phyloP scores from a whole-genome alignment of 2,113 vertebrate genomes.

The Danionella cerebrum region DNA sequence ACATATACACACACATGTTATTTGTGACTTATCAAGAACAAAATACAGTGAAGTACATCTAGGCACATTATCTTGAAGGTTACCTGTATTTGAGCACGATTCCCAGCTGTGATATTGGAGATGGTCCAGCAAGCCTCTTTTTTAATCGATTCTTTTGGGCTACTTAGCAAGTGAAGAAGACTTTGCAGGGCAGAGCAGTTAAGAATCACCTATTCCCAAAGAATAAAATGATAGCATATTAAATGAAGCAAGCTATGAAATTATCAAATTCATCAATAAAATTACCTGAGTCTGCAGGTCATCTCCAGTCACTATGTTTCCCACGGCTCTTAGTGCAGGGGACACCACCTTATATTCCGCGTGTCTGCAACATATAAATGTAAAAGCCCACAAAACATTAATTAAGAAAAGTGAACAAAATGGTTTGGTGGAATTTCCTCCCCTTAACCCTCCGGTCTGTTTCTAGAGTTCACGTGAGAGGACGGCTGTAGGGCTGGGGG shows the following conservation, averaged over 20 bases:
- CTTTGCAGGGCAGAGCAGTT: constrained; percentile 95
- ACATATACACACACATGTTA: no score
- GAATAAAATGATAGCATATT: background rate
- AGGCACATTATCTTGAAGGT: background rate
- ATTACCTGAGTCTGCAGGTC: constrained; percentile 94
- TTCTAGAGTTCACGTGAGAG: no score
- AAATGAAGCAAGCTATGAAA: background rate
- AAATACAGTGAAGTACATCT: no score
- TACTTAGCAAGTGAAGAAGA: constrained; percentile 89
- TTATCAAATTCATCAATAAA: no score
- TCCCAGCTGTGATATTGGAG: constrained; percentile 97
- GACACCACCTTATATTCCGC: constrained; percentile 96
- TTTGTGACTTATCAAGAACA: background rate
- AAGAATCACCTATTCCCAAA: constrained; percentile 83
- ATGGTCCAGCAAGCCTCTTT: constrained; percentile 99
- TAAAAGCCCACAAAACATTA: background rate
- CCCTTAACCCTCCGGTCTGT: no score
- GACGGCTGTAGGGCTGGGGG: no score
- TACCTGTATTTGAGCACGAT: constrained; percentile 95
- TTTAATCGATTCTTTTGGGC: constrained; percentile 97
- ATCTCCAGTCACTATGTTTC: constrained; percentile 95
- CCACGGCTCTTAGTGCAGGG: constrained; percentile 88
- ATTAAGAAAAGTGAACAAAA: no score
- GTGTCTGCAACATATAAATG: constrained; percentile 70
- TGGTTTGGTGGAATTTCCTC: no score